These are phyloP conservation scores for Heteromormyrus szaboi DNA, from an alignment of 2,797 vertebrate genomes.

Conservation along the genomic window DNA sequence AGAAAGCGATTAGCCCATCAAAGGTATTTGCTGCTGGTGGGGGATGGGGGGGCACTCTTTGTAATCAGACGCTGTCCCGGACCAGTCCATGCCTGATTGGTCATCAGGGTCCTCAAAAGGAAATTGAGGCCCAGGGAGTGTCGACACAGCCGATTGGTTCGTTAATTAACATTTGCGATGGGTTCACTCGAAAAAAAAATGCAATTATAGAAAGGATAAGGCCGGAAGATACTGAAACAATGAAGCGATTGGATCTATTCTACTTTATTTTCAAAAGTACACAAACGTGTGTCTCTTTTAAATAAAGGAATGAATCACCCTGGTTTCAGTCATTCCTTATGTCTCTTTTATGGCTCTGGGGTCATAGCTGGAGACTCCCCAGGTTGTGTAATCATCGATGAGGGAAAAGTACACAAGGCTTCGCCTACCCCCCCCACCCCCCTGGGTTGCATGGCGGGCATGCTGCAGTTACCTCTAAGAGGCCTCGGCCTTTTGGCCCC, in stretches of 20 bases:
- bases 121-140: slow-evolving; percentile 77
- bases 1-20: not conserved
- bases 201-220: not conserved
- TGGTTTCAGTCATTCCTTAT: not conserved
- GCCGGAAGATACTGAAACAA: not conserved
- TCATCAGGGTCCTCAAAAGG: slow-evolving; percentile 71
- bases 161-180: slow-evolving; percentile 54
- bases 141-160: slow-evolving; percentile 60
- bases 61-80: slow-evolving; percentile 72
- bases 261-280: not conserved
- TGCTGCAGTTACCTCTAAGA: not conserved
- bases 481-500: not conserved
- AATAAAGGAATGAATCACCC: not conserved
- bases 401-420: slow-evolving; percentile 4
- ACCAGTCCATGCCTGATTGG: slow-evolving; percentile 78
- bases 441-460: not conserved
- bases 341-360: not conserved
- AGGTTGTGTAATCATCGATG: slow-evolving; percentile 3
- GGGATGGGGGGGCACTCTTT: slow-evolving; percentile 48
- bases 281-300: not conserved
- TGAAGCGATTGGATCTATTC: not conserved
- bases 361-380: not conserved
- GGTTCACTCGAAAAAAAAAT: slow-evolving; percentile 25
- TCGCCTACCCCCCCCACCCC: not conserved
- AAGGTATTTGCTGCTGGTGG: slow-evolving; percentile 5